These are phyloP conservation scores for Koerneria pararmatus DNA, from an alignment of 2,888 invertebrate genomes.

Conservation along the genomic window DNA sequence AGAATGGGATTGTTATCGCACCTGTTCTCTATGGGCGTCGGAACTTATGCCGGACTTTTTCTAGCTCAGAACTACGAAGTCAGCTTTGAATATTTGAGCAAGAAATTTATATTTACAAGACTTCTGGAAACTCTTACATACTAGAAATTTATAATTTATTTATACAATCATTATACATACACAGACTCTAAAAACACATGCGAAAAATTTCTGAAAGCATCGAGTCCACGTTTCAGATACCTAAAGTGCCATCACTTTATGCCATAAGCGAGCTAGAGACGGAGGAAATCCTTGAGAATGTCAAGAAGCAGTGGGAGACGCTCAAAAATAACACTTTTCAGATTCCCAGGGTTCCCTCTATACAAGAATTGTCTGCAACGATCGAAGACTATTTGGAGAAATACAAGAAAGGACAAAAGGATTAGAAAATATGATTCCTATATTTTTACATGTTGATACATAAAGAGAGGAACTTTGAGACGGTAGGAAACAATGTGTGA, in stretches of 20 bases:
- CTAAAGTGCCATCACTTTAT: constrained; percentile 7
- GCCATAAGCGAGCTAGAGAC: constrained; percentile 6
- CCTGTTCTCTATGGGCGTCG: constrained; percentile 32
- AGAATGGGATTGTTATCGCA: constrained; percentile 40
- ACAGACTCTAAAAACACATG: too few species aligned
- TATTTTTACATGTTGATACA: too few species aligned
- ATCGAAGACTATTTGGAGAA: constrained; percentile 37
- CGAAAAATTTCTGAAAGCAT: too few species aligned
- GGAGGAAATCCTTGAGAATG: background rate
- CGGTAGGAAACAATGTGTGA: too few species aligned
- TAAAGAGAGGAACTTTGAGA: too few species aligned
- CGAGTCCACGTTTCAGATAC: constrained; percentile 16
- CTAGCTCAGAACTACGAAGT: constrained; percentile 43
- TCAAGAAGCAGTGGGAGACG: constrained; percentile 8
- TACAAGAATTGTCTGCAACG: constrained; percentile 31
- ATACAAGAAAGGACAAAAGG: constrained; percentile 30
- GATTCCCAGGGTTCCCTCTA: constrained; percentile 37
- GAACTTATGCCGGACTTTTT: constrained; percentile 38
- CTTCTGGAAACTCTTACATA: background rate
- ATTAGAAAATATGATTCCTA: too few species aligned
- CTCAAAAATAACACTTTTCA: constrained; percentile 23
- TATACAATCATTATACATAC: background rate
- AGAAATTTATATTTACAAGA: background rate
- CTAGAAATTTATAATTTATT: background rate
- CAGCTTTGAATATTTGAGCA: background rate